Base-by-base conservation (phyloP, 2,797 vertebrate genomes). In the Sebastes melanostomus region DNA sequence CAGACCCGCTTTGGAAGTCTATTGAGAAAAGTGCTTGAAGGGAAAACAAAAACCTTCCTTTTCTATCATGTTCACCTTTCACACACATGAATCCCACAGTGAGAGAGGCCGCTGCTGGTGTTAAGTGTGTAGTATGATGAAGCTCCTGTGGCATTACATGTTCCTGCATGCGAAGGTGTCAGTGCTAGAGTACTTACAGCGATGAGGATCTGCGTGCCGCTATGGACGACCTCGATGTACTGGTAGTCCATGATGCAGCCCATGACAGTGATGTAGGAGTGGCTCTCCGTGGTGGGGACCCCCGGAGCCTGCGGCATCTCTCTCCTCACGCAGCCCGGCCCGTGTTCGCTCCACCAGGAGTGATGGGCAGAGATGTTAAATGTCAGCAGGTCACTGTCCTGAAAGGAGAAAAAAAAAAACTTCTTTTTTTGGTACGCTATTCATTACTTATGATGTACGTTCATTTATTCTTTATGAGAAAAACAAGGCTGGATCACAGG, bases 341-440 rank as follows among this genome's bases (percentile, higher is more conserved):
- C 96, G 0, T 97, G 97, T 29, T 98, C 97, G 13, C 94, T 96
- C 97, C 97, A 98, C 97, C 98, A 98, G 0, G 98, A 98, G 11
- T 94, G 96, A 86, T 98, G 97, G 55, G 90, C 91, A 18, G 97
- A 98, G 92, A 98, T 97, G 91, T 96, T 97, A 90, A 98, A 98
- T 0, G 98, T 98, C 92, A 98, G 90, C 62, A 98, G 95, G 75
- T 97, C 94, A 0, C 96, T 97, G 89, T 98, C 96, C 97, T 98
- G 66, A 36, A 87, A 92, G 12, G 24, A 77, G 80, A 65, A 36
- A 60, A 80, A 18, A 18, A 60, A 65, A 55, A 20, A 25, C 24
- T 1, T 50, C 10, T 69, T 58, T 50, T 20, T 68, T 62, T 46
- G 34, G n/a, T 58, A 32, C 65, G 46, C 8, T 30, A 32, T 82